Evolutionary conservation across 2,888 invertebrate species (phyloP).

Genomic region (Scaptodrosophila latifasciaeformis): DNA sequence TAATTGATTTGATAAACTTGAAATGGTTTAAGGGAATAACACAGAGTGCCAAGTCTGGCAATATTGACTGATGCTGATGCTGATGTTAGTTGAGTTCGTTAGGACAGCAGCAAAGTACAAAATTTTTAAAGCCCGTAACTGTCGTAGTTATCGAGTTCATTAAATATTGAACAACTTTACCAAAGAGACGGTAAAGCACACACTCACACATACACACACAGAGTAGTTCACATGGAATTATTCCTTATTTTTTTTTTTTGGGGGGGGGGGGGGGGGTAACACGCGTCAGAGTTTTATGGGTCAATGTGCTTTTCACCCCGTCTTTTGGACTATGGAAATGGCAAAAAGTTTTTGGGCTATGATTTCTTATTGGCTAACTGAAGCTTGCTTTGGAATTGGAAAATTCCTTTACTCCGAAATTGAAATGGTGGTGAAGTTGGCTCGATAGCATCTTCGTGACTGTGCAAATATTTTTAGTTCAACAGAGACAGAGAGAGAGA

Average conservation of each 20-base stretch:
- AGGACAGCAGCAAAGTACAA: not conserved
- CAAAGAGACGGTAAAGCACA: no score
- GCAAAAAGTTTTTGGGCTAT: not conserved
- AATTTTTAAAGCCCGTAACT: constrained; percentile 1
- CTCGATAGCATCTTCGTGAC: constrained; percentile 2
- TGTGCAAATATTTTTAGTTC: constrained; percentile 16
- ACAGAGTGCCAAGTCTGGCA: not conserved
- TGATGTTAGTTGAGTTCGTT: constrained; percentile 6
- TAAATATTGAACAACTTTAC: constrained; percentile 6
- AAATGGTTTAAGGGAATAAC: not conserved
- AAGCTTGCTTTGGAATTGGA: not conserved
- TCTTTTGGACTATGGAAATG: no score
- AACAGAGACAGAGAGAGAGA: not conserved
- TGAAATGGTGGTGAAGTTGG: not conserved
- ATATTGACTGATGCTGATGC: constrained; percentile 21
- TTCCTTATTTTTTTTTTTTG: not conserved
- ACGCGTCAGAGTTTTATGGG: not conserved
- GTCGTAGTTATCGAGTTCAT: not conserved
- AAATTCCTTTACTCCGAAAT: no score
- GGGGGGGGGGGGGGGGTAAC: no score
- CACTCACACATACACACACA: not conserved
- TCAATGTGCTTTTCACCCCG: constrained; percentile 2
- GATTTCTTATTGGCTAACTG: not conserved
- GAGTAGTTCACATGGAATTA: not conserved
- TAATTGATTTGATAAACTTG: constrained; percentile 18